Evolutionary conservation across 2,113 vertebrate species (phyloP).

Genomic region (Rafetus swinhoei): DNA sequence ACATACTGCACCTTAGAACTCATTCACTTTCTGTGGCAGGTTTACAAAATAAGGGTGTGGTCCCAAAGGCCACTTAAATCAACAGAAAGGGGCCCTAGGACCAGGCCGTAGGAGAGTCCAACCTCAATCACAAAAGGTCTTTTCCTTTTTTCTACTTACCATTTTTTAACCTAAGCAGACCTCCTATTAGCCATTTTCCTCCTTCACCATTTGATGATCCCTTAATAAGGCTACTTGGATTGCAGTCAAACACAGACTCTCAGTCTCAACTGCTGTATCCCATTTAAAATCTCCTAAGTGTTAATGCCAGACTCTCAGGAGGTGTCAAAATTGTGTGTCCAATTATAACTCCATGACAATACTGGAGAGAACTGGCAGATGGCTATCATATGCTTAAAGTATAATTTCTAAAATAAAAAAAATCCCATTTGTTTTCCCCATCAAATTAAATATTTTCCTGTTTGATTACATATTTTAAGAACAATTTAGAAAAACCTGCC

Average conservation of each 20-base stretch:
- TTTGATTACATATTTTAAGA: conserved; percentile 23
- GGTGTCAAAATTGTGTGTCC: conserved; percentile 34
- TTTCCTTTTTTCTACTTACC: neutral
- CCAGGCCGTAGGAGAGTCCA: neutral
- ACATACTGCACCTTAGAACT: neutral
- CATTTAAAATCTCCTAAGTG: conserved; percentile 26
- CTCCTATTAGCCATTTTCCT: conserved; percentile 17
- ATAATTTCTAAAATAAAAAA: conserved; percentile 43
- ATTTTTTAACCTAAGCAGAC: neutral
- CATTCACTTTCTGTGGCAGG: neutral
- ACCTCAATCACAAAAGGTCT: neutral
- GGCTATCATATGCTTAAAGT: conserved; percentile 35
- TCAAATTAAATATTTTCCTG: conserved; percentile 58
- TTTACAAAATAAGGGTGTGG: neutral
- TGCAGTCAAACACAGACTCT: conserved; percentile 41
- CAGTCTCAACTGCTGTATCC: neutral
- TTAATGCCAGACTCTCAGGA: neutral
- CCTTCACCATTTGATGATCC: neutral
- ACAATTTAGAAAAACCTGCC: conserved; percentile 17
- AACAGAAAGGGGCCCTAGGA: neutral
- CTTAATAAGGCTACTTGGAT: conserved; percentile 13
- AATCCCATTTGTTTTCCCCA: conserved; percentile 58
- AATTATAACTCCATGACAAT: conserved; percentile 35
- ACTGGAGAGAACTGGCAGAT: conserved; percentile 37
- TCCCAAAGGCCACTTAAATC: neutral